Percentiles rank a stretch among this genome's conserved stretches.
phyloP scores from a whole-genome alignment of 2,888 invertebrate species.

The Encarsia formosa region DNA sequence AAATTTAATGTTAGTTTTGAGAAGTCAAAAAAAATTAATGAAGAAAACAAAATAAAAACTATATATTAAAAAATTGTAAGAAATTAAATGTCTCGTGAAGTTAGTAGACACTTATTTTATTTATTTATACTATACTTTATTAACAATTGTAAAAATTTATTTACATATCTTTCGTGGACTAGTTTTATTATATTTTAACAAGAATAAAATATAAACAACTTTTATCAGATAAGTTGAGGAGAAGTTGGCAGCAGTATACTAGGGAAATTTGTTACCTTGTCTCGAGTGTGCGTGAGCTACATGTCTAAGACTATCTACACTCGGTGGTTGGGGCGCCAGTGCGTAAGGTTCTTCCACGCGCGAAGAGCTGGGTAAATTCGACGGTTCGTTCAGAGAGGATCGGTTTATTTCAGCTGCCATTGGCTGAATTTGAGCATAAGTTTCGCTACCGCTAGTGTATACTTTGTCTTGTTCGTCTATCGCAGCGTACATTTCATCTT shows the following conservation, averaged over 20 bases:
- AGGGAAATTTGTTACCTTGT: conserved; percentile 51
- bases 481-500: conserved; percentile 88
- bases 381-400: conserved; percentile 41
- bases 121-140: conserved; percentile 11
- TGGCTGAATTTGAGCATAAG: conserved; percentile 79
- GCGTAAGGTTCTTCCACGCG: conserved; percentile 41
- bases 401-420: conserved; percentile 50
- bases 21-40: neutral
- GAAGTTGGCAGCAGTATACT: conserved; percentile 11
- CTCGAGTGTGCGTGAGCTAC: conserved; percentile 60
- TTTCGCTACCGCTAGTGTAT: conserved; percentile 77
- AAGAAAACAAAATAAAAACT: neutral
- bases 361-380: conserved; percentile 37
- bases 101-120: conserved; percentile 9
- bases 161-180: conserved; percentile 18
- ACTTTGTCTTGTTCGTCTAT: conserved; percentile 71
- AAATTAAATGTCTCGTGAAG: conserved; percentile 4
- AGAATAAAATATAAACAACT: conserved; percentile 13
- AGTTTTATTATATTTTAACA: neutral
- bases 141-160: conserved; percentile 18
- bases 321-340: conserved; percentile 57
- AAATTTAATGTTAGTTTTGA: neutral
- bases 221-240: neutral
- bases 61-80: too few species aligned
- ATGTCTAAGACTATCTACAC: conserved; percentile 60